These are phyloP conservation scores for Melanargia galathea DNA, from an alignment of 2,888 invertebrate species.

Conservation along the genomic window DNA sequence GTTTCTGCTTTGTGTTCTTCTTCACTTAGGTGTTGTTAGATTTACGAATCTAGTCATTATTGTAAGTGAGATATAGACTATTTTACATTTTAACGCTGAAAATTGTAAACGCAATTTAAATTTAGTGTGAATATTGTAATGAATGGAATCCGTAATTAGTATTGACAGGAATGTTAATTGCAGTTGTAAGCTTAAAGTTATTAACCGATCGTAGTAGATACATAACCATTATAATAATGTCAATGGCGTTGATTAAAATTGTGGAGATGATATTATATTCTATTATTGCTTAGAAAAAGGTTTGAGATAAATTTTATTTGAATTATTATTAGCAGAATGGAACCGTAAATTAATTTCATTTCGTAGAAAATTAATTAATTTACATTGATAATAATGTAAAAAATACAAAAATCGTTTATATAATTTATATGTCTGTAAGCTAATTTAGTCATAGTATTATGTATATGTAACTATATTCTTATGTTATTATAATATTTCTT, in stretches of 20 bases:
- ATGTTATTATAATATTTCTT: no score
- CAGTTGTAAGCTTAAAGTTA: constrained; percentile 21
- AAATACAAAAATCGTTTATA: no score
- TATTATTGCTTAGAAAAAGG: no score
- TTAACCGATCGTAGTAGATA: background rate
- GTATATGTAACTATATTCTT: no score
- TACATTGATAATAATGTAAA: no score
- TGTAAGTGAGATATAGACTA: constrained; percentile 61
- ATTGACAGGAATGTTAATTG: constrained; percentile 25
- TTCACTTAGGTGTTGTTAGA: constrained; percentile 57
- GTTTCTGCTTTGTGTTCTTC: constrained; percentile 64
- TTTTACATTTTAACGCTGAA: constrained; percentile 41
- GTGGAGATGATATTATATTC: background rate
- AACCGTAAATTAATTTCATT: no score
- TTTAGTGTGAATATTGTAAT: constrained; percentile 23
- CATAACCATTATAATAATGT: constrained; percentile 5
- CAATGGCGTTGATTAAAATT: constrained; percentile 14
- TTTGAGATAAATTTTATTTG: background rate
- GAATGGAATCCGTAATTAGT: constrained; percentile 24
- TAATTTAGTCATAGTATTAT: no score
- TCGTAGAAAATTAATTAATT: no score
- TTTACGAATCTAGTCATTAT: constrained; percentile 35
- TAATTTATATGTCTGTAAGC: no score
- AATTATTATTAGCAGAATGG: no score
- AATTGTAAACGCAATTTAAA: constrained; percentile 41